phyloP scores from a whole-genome alignment of 2,888 invertebrate species.

The Orchesella flavescens region DNA sequence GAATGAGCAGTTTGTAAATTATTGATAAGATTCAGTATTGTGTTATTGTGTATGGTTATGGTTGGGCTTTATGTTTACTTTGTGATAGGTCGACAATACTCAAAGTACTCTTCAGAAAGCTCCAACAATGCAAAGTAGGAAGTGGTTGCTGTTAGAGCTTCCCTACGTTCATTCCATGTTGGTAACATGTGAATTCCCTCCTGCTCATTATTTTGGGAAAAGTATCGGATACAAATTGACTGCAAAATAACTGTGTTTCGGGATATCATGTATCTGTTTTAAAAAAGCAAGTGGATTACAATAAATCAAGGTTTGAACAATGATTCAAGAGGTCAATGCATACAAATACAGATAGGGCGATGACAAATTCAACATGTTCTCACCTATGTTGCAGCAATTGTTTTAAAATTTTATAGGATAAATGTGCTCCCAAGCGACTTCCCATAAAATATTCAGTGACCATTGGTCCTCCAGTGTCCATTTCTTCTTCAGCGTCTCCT shows the following conservation, averaged over 20 bases:
- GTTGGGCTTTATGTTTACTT: no score
- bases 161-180: conserved; percentile 56
- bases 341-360: no score
- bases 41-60: no score
- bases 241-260: conserved; percentile 68
- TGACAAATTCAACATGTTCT: no score
- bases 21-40: no score
- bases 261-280: conserved; percentile 66
- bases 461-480: conserved; percentile 35
- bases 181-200: conserved; percentile 61
- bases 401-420: conserved; percentile 65
- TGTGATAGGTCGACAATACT: conserved; percentile 62
- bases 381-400: conserved; percentile 70
- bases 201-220: conserved; percentile 57
- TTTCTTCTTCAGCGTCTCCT: conserved; percentile 55
- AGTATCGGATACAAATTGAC: conserved; percentile 60
- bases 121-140: conserved; percentile 61
- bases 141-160: conserved; percentile 53
- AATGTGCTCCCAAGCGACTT: conserved; percentile 70
- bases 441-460: conserved; percentile 69
- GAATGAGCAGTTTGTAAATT: background rate
- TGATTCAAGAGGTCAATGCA: no score
- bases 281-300: background rate
- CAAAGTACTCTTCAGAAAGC: conserved; percentile 62
- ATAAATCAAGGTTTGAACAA: no score